Base-by-base conservation (phyloP, 1,140 invertebrate species). In the Diabrotica virgifera region DNA sequence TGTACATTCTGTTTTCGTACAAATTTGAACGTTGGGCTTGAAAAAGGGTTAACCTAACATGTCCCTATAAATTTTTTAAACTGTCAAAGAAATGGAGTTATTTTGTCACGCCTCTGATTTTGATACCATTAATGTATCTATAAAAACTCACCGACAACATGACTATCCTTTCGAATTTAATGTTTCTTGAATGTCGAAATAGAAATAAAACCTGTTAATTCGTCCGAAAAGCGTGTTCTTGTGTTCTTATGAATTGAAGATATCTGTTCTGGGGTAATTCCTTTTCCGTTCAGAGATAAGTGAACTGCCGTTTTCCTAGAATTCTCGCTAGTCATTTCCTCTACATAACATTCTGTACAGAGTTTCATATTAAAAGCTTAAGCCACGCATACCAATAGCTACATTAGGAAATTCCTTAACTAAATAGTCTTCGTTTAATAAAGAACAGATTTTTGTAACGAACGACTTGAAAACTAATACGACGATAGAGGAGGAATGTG, bases 161-260 rank as follows among this genome's bases (percentile, higher is more conserved):
- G 24, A 24, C 24, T 24, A 24, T 24, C 24, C 24, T 24, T 24
- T 24, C 24, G 24, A 24, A 24, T 24, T 24, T 24, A 24, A 24
- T 24, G 24, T 4, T 1, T 4, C 24, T 24, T 2, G 1, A 46
- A 5, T 46, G 40, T 10, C 40, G 40, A n/a, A 46, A 46, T 46
- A 46, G 40, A n/a, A 46, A 46, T 46, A 46, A 46, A 46, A 46
- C 11, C 40, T 46, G 40, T 46, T 46, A 46, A 46, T 46, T 46
- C 40, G 40, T 46, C 40, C 8, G 40, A 46, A 46, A 46, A 46
- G 40, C 40, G 40, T 46, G n/a, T 46, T n/a, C 40, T 8, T 46
- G n/a, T 24, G 24, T 24, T 46, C 40, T 46, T 46, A 46, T 46
- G 40, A 46, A 46, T 46, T 46, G 40, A 46, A 46, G 8, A 46